Evolutionary conservation across 2,113 vertebrate species (phyloP).

Genomic region (Gallinago media): DNA sequence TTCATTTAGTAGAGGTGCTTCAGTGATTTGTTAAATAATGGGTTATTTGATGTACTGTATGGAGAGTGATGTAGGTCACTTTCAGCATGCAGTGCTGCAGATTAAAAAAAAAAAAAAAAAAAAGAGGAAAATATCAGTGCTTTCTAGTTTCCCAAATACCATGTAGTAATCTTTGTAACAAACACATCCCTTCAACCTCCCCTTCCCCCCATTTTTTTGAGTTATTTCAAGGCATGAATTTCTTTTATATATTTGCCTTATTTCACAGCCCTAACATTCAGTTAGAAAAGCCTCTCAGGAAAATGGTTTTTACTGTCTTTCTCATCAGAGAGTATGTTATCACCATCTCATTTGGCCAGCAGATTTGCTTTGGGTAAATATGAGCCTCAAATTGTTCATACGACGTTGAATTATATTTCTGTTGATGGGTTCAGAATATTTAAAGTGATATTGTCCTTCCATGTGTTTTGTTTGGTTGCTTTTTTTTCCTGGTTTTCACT

Average conservation of each 20-base stretch:
- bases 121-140: background rate
- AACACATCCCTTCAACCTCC: background rate
- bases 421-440: background rate
- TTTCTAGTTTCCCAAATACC: conserved; percentile 3
- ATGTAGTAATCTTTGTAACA: background rate
- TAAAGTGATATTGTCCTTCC: background rate
- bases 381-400: background rate
- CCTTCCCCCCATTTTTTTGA: background rate
- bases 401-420: background rate
- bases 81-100: conserved; percentile 62
- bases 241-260: background rate
- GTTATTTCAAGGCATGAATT: background rate
- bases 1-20: conserved; percentile 77
- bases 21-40: conserved; percentile 80
- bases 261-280: background rate
- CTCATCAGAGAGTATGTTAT: background rate
- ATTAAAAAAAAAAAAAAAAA: background rate
- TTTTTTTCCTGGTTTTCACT: background rate
- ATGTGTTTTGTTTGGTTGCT: background rate
- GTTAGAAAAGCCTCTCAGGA: background rate
- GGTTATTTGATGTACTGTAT: conserved; percentile 72
- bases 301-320: background rate
- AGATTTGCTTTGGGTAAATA: background rate
- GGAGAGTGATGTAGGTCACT: conserved; percentile 73
- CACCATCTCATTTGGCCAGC: background rate